These are phyloP conservation scores for Mormyrus proboscirostris DNA, from an alignment of 2,797 vertebrate species.

Conservation along the genomic window DNA sequence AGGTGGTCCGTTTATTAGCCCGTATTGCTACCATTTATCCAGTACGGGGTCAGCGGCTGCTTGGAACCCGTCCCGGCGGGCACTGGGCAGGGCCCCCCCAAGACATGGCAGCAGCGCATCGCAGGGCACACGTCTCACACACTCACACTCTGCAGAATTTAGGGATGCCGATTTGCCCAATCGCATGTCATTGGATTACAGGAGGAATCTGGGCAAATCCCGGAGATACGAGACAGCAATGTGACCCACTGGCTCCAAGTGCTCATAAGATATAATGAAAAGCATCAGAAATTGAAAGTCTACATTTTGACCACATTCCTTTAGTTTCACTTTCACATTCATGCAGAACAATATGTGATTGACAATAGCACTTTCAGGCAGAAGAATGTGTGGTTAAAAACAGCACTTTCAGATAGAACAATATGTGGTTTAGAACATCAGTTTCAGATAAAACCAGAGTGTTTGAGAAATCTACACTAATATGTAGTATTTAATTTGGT, in stretches of 20 bases:
- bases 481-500: not conserved
- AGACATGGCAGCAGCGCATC: not conserved
- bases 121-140: not conserved
- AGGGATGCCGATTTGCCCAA: not conserved
- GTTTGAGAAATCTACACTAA: not conserved
- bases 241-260: not conserved
- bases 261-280: not conserved
- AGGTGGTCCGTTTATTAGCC: not conserved
- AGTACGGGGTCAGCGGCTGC: not conserved
- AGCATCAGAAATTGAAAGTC: not conserved
- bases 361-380: not conserved
- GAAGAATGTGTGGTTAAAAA: not conserved
- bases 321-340: not conserved
- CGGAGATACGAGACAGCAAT: not conserved
- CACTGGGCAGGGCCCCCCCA: not conserved
- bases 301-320: not conserved
- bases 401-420: not conserved
- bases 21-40: not conserved
- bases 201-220: not conserved
- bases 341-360: constrained; percentile 1
- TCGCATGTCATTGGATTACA: not conserved
- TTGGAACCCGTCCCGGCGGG: not conserved
- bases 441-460: not conserved
- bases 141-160: not conserved
- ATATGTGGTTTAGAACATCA: not conserved